phyloP scores from a whole-genome alignment of 1,140 invertebrate genomes.

The Drosophila pachea region DNA sequence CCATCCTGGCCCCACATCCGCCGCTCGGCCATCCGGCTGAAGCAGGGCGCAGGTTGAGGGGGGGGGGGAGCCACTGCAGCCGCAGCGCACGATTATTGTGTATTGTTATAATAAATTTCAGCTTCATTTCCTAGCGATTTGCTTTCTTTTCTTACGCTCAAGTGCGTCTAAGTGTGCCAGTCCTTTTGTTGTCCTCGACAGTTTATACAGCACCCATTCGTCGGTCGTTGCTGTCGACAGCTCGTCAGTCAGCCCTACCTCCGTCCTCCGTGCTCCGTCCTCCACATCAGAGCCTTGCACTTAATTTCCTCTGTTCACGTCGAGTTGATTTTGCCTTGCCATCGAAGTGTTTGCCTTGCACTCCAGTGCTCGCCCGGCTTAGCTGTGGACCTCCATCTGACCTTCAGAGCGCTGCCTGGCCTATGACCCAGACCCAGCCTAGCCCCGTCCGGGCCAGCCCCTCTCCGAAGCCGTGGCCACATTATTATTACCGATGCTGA shows the following conservation, averaged over 20 bases:
- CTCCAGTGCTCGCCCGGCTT: constrained; percentile 45
- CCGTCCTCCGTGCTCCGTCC: constrained; percentile 14
- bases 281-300: constrained; percentile 58
- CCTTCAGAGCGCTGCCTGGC: constrained; percentile 18
- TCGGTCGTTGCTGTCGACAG: not conserved
- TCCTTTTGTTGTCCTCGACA: constrained; percentile 53
- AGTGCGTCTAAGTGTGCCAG: constrained; percentile 49
- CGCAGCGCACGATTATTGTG: constrained; percentile 50
- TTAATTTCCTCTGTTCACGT: constrained; percentile 67
- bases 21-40: constrained; percentile 28
- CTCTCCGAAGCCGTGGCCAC: not conserved
- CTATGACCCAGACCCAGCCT: not conserved
- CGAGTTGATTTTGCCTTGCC: constrained; percentile 45
- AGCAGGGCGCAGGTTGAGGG: no score
- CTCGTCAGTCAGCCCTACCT: not conserved
- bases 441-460: not conserved
- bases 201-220: not conserved
- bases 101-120: constrained; percentile 75
- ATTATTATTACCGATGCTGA: constrained; percentile 13
- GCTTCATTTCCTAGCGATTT: constrained; percentile 63
- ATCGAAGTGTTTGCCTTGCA: constrained; percentile 67
- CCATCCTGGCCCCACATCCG: constrained; percentile 31
- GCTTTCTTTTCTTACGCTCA: constrained; percentile 36
- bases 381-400: constrained; percentile 28
- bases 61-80: constrained; percentile 11